Evolutionary conservation across 2,113 vertebrate genomes (phyloP), one percentile per base, ranked within the genome.

Genomic region (Scatophagus argus): DNA sequence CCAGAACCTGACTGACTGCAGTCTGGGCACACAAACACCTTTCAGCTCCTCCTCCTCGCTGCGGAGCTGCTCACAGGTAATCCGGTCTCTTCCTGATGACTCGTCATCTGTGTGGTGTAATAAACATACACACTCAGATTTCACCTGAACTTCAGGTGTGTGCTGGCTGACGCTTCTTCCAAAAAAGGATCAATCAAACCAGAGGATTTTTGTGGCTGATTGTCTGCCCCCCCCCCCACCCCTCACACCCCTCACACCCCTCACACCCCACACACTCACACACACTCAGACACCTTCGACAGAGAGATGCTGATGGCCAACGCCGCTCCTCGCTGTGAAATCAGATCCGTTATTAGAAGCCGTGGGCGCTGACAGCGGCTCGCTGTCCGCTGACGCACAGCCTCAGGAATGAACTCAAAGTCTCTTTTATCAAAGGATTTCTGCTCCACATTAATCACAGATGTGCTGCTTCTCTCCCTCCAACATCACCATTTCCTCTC

Each of bases 391-490:
- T 95, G 93, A 94, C 91, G 91, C 86, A 91, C 38, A 3, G 83
- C 92, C 79, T 93, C 88, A 94, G 93, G 93, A 95, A 95, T 95
- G 93, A 92, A 87, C 91, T 80, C 62, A 68, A 84, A 92, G 91
- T 91, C 92, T 91, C 87, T 84, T 92, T 84, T 93, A 95, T 94
- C 93, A 93, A 94, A 95, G 93, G 78, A 70, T 91, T 91, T 90
- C 87, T 93, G 93, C 89, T 90, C 63, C 84, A 90, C 93, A 95
- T 95, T 95, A 94, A 93, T 94, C 91, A 88, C 94, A 95, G 94
- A 94, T 95, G 94, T 94, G 91, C 89, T 80, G 67, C 80, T 31
- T 73, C 81, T 79, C 81, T 82, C 68, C 64, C 76, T 82, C 89
- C 82, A 73, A 59, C 70, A 72, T 77, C 85, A 69, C 61, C 8